Conservation (phyloP, 2,888 invertebrate species). For the Euphydryas editha region DNA sequence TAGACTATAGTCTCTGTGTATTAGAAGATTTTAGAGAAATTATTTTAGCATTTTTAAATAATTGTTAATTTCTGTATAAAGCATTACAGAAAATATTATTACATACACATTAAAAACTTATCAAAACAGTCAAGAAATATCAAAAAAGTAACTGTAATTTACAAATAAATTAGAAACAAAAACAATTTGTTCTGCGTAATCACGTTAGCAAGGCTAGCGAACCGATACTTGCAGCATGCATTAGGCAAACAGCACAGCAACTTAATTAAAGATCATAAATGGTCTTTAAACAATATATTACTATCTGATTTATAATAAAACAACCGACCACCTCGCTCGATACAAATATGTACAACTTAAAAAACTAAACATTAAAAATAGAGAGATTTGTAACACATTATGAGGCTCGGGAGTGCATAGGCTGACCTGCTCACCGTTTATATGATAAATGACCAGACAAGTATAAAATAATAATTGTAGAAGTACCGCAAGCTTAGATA, state of each 20-base stretch:
- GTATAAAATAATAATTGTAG: constrained; percentile 45
- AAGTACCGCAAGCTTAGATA: constrained; percentile 38
- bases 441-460: constrained; percentile 62
- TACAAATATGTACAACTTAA: constrained; percentile 70
- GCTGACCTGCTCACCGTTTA: constrained; percentile 42
- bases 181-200: constrained; percentile 81
- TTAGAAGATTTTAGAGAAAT: neutral
- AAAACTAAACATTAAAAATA: constrained; percentile 62
- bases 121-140: constrained; percentile 53
- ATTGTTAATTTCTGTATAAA: constrained; percentile 9
- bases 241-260: constrained; percentile 54
- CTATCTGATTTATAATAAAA: constrained; percentile 67
- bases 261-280: constrained; percentile 38
- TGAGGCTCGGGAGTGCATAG: constrained; percentile 45
- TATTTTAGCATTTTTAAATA: constrained; percentile 12
- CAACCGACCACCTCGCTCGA: constrained; percentile 67
- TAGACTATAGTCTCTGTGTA: no score
- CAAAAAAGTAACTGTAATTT: constrained; percentile 74
- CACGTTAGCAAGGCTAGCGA: constrained; percentile 61
- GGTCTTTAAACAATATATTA: constrained; percentile 62
- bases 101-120: constrained; percentile 18
- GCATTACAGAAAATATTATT: constrained; percentile 3
- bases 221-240: constrained; percentile 49
- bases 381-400: constrained; percentile 70
- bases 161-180: constrained; percentile 84